Percentiles rank a stretch among this genome's conserved stretches.
These are phyloP conservation scores for Temnothorax rugatulus DNA, from an alignment of 2,888 invertebrate species.

Conservation along the genomic window DNA sequence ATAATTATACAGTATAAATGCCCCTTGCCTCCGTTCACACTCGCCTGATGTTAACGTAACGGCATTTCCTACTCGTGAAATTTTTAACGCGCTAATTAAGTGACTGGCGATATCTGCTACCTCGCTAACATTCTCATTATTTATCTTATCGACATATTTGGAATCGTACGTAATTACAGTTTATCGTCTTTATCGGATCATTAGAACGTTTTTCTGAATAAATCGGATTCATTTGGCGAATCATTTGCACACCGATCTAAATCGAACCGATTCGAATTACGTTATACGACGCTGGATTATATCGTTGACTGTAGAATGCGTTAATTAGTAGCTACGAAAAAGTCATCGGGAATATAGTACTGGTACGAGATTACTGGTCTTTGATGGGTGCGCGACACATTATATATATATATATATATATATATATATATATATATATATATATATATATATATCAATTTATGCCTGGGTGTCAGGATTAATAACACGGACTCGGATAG, in stretches of 20 bases:
- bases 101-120: not conserved
- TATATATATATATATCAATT: slow-evolving; percentile 57
- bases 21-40: not conserved
- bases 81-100: not conserved
- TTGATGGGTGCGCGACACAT: not conserved
- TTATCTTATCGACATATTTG: slow-evolving; percentile 2
- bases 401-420: not conserved
- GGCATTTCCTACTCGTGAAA: not conserved
- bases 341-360: not conserved
- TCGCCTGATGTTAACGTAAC: not conserved
- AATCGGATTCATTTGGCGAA: not conserved
- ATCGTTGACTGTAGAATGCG: not conserved
- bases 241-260: slow-evolving; percentile 15
- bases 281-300: not conserved
- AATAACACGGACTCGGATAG: slow-evolving; percentile 70
- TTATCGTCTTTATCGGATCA: not conserved
- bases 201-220: slow-evolving; percentile 16
- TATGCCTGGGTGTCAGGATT: slow-evolving; percentile 58
- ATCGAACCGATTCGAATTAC: slow-evolving; percentile 5
- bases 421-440: not conserved
- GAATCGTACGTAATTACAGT: not conserved
- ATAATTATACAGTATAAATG: slow-evolving; percentile 4
- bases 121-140: not conserved
- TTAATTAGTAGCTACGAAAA: slow-evolving; percentile 34
- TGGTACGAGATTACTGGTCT: not conserved